Conservation (phyloP, 2,113 vertebrate genomes). For the Taxidea taxus region DNA sequence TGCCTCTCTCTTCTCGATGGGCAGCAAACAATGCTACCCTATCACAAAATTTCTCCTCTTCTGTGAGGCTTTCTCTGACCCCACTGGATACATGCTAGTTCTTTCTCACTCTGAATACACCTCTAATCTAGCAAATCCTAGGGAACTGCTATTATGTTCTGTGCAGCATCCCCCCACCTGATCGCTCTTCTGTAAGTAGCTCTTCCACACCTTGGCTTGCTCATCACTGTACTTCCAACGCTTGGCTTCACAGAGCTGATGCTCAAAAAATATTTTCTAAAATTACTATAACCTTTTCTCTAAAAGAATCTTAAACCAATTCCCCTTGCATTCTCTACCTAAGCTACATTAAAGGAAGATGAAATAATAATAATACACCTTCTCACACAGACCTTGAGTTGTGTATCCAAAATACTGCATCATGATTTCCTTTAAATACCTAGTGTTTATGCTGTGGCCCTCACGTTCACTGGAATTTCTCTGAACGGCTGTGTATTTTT, state of each 20-base stretch:
- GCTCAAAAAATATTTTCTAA: background rate
- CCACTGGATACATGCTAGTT: background rate
- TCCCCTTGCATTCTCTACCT: constrained; percentile 50
- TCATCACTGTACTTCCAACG: background rate
- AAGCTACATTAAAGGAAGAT: constrained; percentile 36
- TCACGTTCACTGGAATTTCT: constrained; percentile 90
- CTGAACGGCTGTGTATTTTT: constrained; percentile 97
- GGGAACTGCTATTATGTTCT: background rate
- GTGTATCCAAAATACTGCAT: constrained; percentile 66
- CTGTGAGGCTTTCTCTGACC: background rate
- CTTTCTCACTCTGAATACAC: background rate
- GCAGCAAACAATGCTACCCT: background rate
- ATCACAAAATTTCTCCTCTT: background rate
- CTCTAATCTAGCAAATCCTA: background rate
- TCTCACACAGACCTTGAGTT: constrained; percentile 60
- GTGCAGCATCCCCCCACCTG: background rate
- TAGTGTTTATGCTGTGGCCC: constrained; percentile 88
- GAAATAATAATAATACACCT: constrained; percentile 51
- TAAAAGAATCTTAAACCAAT: constrained; percentile 31
- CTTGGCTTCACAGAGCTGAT: background rate
- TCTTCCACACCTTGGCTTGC: background rate
- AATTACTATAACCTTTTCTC: background rate
- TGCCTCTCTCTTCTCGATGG: background rate
- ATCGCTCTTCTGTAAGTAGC: background rate
- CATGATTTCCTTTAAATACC: constrained; percentile 83